Percentiles rank a stretch among this genome's conserved stretches.
phyloP scores from a whole-genome alignment of 2,888 invertebrate genomes.

The Drosophila mimica region DNA sequence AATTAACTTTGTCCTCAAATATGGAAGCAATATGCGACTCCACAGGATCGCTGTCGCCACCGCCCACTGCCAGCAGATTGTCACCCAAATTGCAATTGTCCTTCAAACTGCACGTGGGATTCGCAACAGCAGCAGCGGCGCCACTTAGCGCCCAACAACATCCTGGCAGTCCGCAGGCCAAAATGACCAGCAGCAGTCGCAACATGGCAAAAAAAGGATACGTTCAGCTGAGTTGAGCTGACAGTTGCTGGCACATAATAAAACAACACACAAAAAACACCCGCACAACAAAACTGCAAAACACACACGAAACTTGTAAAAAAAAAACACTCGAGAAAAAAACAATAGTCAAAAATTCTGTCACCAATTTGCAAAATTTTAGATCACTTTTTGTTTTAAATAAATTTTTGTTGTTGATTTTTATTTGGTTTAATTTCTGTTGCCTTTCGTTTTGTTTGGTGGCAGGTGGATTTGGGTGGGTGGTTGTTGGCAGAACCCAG shows the following conservation, averaged over 20 bases:
- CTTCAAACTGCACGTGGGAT: conserved; percentile 82
- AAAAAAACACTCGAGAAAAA: conserved; percentile 9
- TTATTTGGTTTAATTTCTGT: neutral
- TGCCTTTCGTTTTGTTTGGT: neutral
- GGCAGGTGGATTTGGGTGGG: neutral
- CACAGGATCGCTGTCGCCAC: conserved; percentile 64
- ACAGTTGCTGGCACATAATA: conserved; percentile 43
- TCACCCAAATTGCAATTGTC: conserved; percentile 82
- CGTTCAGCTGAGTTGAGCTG: neutral
- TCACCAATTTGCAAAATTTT: neutral
- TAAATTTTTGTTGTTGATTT: neutral
- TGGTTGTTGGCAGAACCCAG: conserved; percentile 31
- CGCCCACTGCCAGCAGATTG: conserved; percentile 68
- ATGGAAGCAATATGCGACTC: conserved; percentile 82
- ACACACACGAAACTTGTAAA: conserved; percentile 15
- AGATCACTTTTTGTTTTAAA: neutral
- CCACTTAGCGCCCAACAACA: conserved; percentile 51
- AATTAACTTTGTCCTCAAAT: conserved; percentile 84
- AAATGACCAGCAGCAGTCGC: conserved; percentile 21
- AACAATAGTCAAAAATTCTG: neutral
- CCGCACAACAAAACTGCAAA: neutral
- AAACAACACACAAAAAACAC: conserved; percentile 18
- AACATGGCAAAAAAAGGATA: conserved; percentile 2
- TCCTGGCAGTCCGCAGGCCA: conserved; percentile 15
- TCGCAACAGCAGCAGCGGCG: conserved; percentile 48